Evolutionary conservation across 2,797 vertebrate genomes (phyloP), one percentile per base, ranked within the genome.

Genomic region (Columba guinea): DNA sequence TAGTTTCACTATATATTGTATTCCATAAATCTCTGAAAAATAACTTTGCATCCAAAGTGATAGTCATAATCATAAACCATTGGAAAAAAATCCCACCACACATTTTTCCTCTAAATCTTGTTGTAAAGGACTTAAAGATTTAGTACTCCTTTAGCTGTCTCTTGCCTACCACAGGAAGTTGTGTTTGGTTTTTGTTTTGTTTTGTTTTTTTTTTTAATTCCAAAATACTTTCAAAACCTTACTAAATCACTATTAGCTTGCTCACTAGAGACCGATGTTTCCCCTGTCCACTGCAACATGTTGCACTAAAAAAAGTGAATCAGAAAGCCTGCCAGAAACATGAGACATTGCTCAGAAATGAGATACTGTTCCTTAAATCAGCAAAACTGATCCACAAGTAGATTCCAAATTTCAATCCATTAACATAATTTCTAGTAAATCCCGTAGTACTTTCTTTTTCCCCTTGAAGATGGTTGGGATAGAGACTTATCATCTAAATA

Each of bases 11-110:
- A 13, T 7, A 18, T 19, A 51, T 5, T 26, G 5, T 23, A n/a
- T 22, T 68, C n/a, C 37, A 35, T 23, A 65, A 52, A 35, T 35
- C 15, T 10, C 37, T 88, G 37, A 16, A 62, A 88, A 86, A 70
- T 9, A n/a, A 41, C 10, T 73, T 52, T 64, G 18, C 26, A 69
- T 76, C 21, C 37, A 83, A 90, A 90, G 49, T 34, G 1, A 39
- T 4, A 58, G 15, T 22, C 13, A 58, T 18, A 60, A 73, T 44
- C 24, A 62, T 5, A 46, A 71, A 59, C 9, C 7, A 34, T 1
- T 37, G 26, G 3, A 3, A 3, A 24, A 41, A 49, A 22, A 0
- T 0, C 0, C 3, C 11, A 35, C 30, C 3, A 2, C 4, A 13
- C 1, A 1, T 24, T 68, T 77, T 87, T 70, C 34, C 13, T 41